Evolutionary conservation across 1,140 invertebrate species (phyloP).

Genomic region (Trichonephila clavata): DNA sequence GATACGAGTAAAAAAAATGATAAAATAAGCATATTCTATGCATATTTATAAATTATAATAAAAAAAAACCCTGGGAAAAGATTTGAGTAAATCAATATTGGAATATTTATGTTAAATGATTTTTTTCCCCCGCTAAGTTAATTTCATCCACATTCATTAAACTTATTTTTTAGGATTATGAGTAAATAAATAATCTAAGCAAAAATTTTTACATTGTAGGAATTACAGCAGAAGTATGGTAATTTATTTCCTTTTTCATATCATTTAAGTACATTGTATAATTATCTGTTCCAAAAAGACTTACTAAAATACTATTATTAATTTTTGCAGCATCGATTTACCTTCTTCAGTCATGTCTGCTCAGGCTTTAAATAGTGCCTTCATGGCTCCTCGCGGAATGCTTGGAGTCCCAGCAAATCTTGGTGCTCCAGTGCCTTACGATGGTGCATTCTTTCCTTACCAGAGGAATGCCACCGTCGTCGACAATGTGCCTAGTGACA

Average conservation of each 20-base stretch:
- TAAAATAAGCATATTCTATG: no score
- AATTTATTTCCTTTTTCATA: not conserved
- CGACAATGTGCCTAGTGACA: constrained; percentile 88
- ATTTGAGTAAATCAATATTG: no score
- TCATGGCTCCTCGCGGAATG: constrained; percentile 69
- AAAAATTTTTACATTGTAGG: no score
- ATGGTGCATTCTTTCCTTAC: constrained; percentile 73
- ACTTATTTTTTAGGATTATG: no score
- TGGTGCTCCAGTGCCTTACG: constrained; percentile 44
- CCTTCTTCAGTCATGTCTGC: constrained; percentile 62
- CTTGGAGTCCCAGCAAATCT: constrained; percentile 17
- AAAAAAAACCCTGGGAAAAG: no score
- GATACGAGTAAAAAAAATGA: no score
- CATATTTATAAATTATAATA: no score
- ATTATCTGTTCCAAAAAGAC: not conserved
- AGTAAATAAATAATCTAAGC: no score
- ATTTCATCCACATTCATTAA: no score
- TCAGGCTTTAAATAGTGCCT: constrained; percentile 61
- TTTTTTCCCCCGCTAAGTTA: no score
- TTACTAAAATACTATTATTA: not conserved
- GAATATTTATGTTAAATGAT: no score
- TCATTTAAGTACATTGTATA: no score
- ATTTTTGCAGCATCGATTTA: constrained; percentile 15
- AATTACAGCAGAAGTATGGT: not conserved
- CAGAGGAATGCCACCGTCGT: constrained; percentile 86